Percentiles rank a stretch among this genome's conserved stretches.
These are phyloP conservation scores for Druon quercuslanigerum DNA, from an alignment of 1,140 invertebrate genomes.

Conservation along the genomic window DNA sequence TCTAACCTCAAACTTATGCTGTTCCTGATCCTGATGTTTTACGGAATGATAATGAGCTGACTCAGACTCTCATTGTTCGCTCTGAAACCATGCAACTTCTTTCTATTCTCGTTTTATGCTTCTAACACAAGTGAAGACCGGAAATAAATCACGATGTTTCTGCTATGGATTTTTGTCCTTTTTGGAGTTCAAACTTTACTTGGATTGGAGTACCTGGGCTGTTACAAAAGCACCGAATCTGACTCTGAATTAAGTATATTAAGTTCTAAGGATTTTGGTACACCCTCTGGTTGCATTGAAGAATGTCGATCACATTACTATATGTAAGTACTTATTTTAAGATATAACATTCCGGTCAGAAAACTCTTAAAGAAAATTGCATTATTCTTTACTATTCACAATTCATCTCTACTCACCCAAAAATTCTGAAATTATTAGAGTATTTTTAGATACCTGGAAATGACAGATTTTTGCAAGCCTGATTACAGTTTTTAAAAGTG, in stretches of 20 bases:
- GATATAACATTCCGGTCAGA: constrained; percentile 33
- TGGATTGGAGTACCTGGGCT: constrained; percentile 62
- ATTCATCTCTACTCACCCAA: too few species aligned
- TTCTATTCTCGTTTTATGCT: not conserved
- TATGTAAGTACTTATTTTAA: constrained; percentile 58
- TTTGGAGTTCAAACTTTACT: constrained; percentile 34
- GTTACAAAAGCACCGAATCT: constrained; percentile 51
- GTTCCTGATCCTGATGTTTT: not conserved
- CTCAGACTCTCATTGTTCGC: constrained; percentile 23
- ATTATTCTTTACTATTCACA: too few species aligned
- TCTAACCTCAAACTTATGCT: constrained; percentile 4
- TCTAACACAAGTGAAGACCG: not conserved
- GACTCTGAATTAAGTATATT: constrained; percentile 55
- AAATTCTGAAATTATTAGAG: too few species aligned
- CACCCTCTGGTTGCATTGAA: constrained; percentile 56
- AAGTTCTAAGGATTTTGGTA: constrained; percentile 47
- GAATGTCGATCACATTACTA: constrained; percentile 64
- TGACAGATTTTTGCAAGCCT: too few species aligned
- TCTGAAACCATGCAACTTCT: not conserved
- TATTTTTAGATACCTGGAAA: too few species aligned
- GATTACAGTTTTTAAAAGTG: too few species aligned
- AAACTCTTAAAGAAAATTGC: too few species aligned
- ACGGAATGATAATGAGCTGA: not conserved
- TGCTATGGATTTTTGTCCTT: constrained; percentile 41
- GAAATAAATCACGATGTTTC: constrained; percentile 31